These are phyloP conservation scores for Blastomussa wellsi DNA, from an alignment of 92 coral and sea anemone genomes.

Conservation along the genomic window DNA sequence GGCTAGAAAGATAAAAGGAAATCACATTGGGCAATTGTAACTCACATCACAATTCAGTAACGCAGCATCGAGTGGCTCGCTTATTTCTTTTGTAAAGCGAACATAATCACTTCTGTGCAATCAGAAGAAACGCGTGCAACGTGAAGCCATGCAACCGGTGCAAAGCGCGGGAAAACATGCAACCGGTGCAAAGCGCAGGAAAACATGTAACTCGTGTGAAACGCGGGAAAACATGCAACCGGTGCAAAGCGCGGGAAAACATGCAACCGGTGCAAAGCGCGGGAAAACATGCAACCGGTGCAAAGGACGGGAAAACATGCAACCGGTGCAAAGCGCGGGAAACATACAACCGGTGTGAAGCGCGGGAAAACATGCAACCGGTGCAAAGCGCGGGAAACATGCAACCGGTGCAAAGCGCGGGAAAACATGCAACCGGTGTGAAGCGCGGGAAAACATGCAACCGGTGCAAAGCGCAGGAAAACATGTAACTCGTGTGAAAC, in stretches of 20 bases:
- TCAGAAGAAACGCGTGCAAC: neutral
- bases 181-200: neutral
- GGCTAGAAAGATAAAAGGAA: conserved; percentile 56
- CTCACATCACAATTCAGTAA: neutral
- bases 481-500: neutral
- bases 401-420: neutral
- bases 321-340: neutral
- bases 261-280: neutral
- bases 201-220: neutral
- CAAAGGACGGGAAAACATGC: neutral
- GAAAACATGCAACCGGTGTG: neutral
- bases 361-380: neutral
- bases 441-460: no score
- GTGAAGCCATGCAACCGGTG: neutral
- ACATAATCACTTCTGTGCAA: neutral
- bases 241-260: neutral
- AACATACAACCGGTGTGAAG: neutral
- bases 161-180: neutral
- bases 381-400: neutral
- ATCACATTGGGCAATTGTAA: neutral
- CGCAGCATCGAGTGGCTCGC: neutral
- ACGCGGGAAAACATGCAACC: neutral
- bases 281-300: neutral
- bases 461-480: neutral
- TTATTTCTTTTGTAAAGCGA: neutral